Evolutionary conservation across 2,113 vertebrate species (phyloP), one percentile per base, ranked within the genome.

Genomic region (Stigmatopora nigra): DNA sequence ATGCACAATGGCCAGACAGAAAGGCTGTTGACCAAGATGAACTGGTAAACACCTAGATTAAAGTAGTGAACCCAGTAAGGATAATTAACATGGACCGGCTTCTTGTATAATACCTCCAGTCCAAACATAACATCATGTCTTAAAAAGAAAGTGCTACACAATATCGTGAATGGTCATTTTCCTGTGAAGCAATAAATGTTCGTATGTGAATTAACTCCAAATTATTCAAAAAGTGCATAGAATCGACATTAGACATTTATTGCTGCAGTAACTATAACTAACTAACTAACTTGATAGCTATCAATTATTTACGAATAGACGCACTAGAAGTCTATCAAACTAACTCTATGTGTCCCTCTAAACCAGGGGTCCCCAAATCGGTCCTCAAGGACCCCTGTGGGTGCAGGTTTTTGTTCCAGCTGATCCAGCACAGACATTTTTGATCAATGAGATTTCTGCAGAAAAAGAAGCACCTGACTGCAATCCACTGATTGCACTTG

Each of bases 11-110:
- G 45, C 35, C 82, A 80, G 80, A 77, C 82, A 82, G 83, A 84
- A 60, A 61, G 71, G 35, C 68, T 67, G 67, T 46, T 77, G 78
- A 61, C 82, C 63, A 60, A 56, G 69, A 48, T 67, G 80, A 80
- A 60, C 72, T 68, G 77, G 73, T 76, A 74, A 78, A 83, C 82
- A 76, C 80, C 74, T 9, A 78, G 82, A 82, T 76, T 87, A 83
- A 83, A 81, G 78, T 71, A 65, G 8, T 61, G 44, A 5, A 56
- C 53, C 13, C 47, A 61, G 60, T 83, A 77, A 79, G 68, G 68
- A 77, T 88, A 80, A 87, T 86, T 81, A 82, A 61, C 67, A 38
- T 68, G 86, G 62, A 74, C 71, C 47, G 62, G 60, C 64, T 52
- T 53, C 67, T 71, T 69, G 65, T 45, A 38, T 58, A 79, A 74